Percentiles rank a stretch among this genome's conserved stretches.
Evolutionary conservation across 2,888 invertebrate species (phyloP).

Genomic region (Harpagoxenus sublaevis): DNA sequence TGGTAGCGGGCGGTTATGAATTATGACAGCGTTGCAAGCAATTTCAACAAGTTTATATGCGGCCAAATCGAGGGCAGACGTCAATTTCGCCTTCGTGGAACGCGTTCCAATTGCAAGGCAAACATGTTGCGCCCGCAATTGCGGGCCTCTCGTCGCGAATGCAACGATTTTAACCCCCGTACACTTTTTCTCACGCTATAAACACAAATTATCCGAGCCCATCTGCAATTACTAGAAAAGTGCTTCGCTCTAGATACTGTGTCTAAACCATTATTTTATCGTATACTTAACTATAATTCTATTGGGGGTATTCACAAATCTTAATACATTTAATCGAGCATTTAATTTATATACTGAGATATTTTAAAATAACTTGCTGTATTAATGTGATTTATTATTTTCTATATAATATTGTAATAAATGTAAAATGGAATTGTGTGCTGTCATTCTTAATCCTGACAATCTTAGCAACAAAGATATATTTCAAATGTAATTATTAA

Average conservation of each 20-base stretch:
- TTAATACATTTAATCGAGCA: too few relatives aligned
- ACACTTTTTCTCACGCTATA: conserved; percentile 40
- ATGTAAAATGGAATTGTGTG: not conserved
- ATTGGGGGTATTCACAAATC: not conserved
- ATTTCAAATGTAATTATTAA: not conserved
- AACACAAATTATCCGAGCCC: not conserved
- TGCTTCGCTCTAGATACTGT: not conserved
- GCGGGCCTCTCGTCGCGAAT: conserved; percentile 26
- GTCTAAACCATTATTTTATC: not conserved
- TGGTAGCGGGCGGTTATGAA: conserved; percentile 57
- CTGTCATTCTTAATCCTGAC: too few relatives aligned
- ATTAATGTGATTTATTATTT: not conserved
- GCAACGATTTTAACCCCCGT: conserved; percentile 37
- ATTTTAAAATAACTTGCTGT: not conserved
- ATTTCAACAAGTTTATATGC: conserved; percentile 76
- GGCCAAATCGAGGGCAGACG: conserved; percentile 80
- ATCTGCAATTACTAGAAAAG: conserved; percentile 8
- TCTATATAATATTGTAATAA: not conserved
- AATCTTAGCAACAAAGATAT: too few relatives aligned
- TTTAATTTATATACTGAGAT: not conserved
- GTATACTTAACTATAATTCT: not conserved
- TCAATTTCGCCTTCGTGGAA: conserved; percentile 83
- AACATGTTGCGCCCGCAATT: conserved; percentile 66
- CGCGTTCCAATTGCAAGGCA: conserved; percentile 82
- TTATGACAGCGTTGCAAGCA: conserved; percentile 67